Percentiles rank a stretch among this genome's conserved stretches.
phyloP scores from a whole-genome alignment of 2,113 vertebrate species.

The Speoplatyrhinus poulsoni region DNA sequence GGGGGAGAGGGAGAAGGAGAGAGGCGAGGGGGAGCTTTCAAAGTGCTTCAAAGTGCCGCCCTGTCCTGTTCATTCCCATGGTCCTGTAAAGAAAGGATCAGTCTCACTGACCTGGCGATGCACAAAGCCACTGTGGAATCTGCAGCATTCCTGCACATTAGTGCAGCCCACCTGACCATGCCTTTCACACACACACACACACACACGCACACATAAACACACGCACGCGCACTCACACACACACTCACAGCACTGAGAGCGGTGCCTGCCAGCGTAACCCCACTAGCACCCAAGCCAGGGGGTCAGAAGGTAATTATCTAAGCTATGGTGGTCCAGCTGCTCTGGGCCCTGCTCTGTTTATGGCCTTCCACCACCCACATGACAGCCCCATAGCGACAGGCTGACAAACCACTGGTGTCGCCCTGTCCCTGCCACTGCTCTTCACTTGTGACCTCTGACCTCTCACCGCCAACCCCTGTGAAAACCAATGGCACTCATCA shows the following conservation, averaged over 20 bases:
- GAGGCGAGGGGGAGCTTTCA: neutral
- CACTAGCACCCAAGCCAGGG: slow-evolving; percentile 22
- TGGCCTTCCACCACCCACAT: slow-evolving; percentile 47
- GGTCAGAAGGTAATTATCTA: slow-evolving; percentile 65
- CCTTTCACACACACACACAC: slow-evolving; percentile 62
- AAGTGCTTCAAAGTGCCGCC: slow-evolving; percentile 64
- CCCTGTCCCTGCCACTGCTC: slow-evolving; percentile 39
- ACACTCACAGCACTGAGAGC: neutral
- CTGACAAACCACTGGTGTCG: slow-evolving; percentile 41
- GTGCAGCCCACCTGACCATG: slow-evolving; percentile 74
- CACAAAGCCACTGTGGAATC: slow-evolving; percentile 78
- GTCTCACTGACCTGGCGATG: slow-evolving; percentile 63
- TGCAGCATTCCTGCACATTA: slow-evolving; percentile 77
- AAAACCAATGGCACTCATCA: slow-evolving; percentile 53
- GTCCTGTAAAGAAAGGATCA: slow-evolving; percentile 50
- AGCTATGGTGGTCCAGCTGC: slow-evolving; percentile 53
- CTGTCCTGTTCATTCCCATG: slow-evolving; percentile 68
- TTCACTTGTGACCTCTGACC: slow-evolving; percentile 55
- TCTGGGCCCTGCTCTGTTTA: slow-evolving; percentile 43
- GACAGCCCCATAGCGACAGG: slow-evolving; percentile 47
- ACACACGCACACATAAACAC: slow-evolving; percentile 26
- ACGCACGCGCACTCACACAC: slow-evolving; percentile 1
- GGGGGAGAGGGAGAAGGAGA: neutral
- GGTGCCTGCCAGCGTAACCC: slow-evolving; percentile 32
- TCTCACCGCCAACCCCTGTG: slow-evolving; percentile 42